Conservation (phyloP, 1,140 invertebrate species). For the Camponotus floridanus region DNA sequence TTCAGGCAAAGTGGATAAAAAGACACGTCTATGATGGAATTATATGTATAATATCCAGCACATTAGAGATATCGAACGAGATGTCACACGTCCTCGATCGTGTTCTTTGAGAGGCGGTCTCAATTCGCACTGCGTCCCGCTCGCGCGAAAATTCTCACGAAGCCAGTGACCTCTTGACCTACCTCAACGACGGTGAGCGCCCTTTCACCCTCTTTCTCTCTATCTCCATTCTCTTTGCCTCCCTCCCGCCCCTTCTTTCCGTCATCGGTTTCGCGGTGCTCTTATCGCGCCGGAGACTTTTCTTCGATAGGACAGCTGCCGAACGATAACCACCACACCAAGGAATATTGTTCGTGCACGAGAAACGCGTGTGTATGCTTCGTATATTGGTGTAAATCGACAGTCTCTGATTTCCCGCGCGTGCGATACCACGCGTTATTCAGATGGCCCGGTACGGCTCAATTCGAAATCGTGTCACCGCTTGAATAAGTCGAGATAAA, state of each 20-base stretch:
- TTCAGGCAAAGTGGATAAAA: background rate
- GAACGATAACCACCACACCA: slow-evolving; percentile 32
- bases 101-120: slow-evolving; percentile 21
- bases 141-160: slow-evolving; percentile 47
- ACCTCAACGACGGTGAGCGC: background rate
- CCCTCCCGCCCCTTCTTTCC: background rate
- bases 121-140: background rate
- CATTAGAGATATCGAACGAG: background rate
- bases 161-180: slow-evolving; percentile 58
- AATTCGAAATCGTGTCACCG: slow-evolving; percentile 4
- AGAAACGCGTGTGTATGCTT: background rate
- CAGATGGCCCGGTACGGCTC: background rate
- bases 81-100: slow-evolving; percentile 11
- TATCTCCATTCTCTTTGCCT: background rate
- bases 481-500: background rate
- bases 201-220: slow-evolving; percentile 24
- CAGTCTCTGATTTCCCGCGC: slow-evolving; percentile 33
- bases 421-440: slow-evolving; percentile 29
- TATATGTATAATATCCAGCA: slow-evolving; percentile 1
- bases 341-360: background rate
- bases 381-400: background rate
- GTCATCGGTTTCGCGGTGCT: background rate
- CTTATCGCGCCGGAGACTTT: slow-evolving; percentile 57
- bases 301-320: slow-evolving; percentile 19
- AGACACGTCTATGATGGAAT: background rate